phyloP scores from a whole-genome alignment of 2,797 vertebrate species.

The Anableps anableps region DNA sequence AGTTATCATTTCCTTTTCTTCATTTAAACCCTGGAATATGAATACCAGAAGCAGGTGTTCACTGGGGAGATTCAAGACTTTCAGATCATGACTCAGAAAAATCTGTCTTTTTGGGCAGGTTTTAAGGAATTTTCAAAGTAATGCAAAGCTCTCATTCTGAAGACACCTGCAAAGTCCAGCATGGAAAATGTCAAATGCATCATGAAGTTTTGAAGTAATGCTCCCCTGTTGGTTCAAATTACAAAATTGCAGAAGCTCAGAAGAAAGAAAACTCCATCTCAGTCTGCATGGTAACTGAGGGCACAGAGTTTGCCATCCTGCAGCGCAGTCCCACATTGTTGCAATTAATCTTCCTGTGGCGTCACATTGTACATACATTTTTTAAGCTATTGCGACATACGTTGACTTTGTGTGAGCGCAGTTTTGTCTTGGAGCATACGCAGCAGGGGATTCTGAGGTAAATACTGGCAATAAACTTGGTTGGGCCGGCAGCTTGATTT shows the following conservation, averaged over 20 bases:
- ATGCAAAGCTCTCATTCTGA: neutral
- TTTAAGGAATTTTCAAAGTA: neutral
- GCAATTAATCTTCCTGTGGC: slow-evolving; percentile 46
- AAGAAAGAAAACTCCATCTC: slow-evolving; percentile 1
- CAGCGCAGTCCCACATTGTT: slow-evolving; percentile 17
- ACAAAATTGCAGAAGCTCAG: slow-evolving; percentile 10
- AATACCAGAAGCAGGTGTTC: neutral
- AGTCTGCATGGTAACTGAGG: slow-evolving; percentile 13
- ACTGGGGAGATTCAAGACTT: neutral
- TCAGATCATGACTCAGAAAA: neutral
- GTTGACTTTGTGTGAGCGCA: slow-evolving; percentile 35
- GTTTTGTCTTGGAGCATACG: slow-evolving; percentile 43
- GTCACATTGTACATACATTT: slow-evolving; percentile 14
- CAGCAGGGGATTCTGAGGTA: slow-evolving; percentile 52
- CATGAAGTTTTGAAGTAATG: slow-evolving; percentile 4
- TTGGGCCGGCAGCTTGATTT: slow-evolving; percentile 34
- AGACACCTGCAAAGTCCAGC: slow-evolving; percentile 28
- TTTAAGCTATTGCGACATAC: slow-evolving; percentile 13
- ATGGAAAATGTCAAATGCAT: slow-evolving; percentile 22
- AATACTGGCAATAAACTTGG: slow-evolving; percentile 42
- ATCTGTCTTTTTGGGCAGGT: neutral
- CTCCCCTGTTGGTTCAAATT: slow-evolving; percentile 22
- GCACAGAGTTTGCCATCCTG: slow-evolving; percentile 26
- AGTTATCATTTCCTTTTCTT: neutral
- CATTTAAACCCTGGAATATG: neutral